Base-by-base conservation (phyloP, 2,113 vertebrate species). In the Gopherus evgoodei region DNA sequence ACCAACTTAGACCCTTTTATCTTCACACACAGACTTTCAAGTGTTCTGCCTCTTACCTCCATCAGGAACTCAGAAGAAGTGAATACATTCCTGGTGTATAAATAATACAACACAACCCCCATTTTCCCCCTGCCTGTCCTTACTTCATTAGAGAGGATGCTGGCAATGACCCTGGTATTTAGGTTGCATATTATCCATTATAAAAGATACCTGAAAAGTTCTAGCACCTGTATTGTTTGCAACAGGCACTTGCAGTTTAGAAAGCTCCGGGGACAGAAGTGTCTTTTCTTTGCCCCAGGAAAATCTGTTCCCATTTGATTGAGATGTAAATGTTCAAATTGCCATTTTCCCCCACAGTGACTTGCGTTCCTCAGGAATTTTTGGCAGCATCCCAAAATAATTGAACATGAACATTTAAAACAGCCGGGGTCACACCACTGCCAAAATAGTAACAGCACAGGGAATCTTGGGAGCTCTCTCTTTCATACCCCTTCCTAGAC, bases 391-490 rank as follows among this genome's bases (percentile, higher is more conserved):
- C 0, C 81, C 72, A 35, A 38, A 13, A 8, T 17, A 42, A 42
- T 11, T 62, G 59, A n/a, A 72, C 65, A 19, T 35, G 2, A 17
- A 81, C n/a, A 11, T 22, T 50, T 21, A 72, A 75, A 75, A 72
- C 5, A 69, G 49, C 21, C 1, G 21, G 52, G 17, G 52, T 53
- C 52, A 53, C 31, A 52, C 27, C 50, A 49, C 50, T 81, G 14
- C 50, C 35, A 6, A 14, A 49, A 72, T 21, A 65, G 38, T 2
- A 4, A 17, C 9, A 42, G 50, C 2, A 0, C 0, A 1, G 27
- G 44, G 44, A 5, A 65, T 5, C 53, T 50, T 0, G 0, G 49
- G 56, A 25, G 25, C 2, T 31, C 11, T 38, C 50, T 31, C 3
- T 1, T 76, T 35, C 85, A 35, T 35, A 3, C 31, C 0, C 2